A percentile compares a stretch with the other conserved stretches of the same genome.
Conservation (phyloP, 2,888 invertebrate species). For the Brachyptera putata region DNA sequence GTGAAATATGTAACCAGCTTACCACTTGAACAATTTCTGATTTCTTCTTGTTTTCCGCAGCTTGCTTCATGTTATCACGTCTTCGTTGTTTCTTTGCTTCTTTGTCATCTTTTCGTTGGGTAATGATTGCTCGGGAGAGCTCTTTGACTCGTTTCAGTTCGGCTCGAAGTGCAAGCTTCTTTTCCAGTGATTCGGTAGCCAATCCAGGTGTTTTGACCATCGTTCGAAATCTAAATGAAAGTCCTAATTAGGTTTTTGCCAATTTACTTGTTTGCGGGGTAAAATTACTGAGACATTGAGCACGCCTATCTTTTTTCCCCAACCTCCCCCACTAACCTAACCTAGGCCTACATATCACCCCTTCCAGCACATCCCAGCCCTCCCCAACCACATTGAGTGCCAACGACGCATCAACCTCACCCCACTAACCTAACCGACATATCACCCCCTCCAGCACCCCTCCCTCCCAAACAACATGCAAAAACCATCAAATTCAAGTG, state of each 20-base stretch:
- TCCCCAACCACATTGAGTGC: too few relatives aligned
- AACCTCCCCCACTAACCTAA: too few relatives aligned
- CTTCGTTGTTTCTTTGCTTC: conserved; percentile 33
- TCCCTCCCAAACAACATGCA: too few relatives aligned
- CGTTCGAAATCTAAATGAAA: conserved; percentile 3
- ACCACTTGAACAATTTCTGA: conserved; percentile 38
- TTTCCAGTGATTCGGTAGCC: conserved; percentile 23
- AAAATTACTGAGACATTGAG: too few relatives aligned
- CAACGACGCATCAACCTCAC: too few relatives aligned
- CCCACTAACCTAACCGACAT: too few relatives aligned
- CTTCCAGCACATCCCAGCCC: too few relatives aligned
- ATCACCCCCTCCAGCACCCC: too few relatives aligned
- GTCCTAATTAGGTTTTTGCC: neutral
- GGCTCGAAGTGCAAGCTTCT: conserved; percentile 33
- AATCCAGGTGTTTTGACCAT: conserved; percentile 13
- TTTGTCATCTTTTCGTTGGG: conserved; percentile 30
- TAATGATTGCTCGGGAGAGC: conserved; percentile 31
- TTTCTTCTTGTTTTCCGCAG: conserved; percentile 36
- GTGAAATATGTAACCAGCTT: conserved; percentile 13
- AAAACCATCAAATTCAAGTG: too few relatives aligned
- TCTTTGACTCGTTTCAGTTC: conserved; percentile 33
- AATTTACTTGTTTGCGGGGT: neutral
- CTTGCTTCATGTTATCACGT: conserved; percentile 34
- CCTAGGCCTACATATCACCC: too few relatives aligned
- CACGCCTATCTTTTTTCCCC: too few relatives aligned